A percentile compares a stretch with the other conserved stretches of the same genome.
Evolutionary conservation across 1,140 invertebrate genomes (phyloP).

Genomic region (Nymphalis io): DNA sequence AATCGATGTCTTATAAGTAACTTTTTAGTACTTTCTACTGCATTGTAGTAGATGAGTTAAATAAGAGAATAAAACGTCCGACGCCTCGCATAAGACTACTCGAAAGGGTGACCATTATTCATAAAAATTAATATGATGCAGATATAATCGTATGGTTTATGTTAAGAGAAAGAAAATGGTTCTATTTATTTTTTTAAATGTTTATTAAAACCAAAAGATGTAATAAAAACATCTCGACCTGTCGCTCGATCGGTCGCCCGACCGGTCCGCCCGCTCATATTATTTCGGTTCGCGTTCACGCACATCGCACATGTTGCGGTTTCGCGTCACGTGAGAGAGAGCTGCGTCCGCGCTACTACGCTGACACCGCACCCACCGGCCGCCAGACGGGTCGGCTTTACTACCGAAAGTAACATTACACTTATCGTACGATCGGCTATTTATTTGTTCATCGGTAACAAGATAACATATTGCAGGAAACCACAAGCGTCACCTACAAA

Average conservation of each 20-base stretch:
- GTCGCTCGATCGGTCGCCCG: neutral
- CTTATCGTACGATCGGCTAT: neutral
- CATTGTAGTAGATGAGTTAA: too few species aligned
- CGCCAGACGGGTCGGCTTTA: neutral
- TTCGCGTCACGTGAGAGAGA: slow-evolving; percentile 32
- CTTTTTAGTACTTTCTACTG: too few species aligned
- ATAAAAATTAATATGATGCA: too few species aligned
- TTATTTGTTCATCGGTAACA: neutral
- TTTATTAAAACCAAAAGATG: too few species aligned
- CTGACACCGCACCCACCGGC: slow-evolving; percentile 1
- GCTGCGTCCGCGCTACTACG: slow-evolving; percentile 1
- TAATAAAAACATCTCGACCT: neutral
- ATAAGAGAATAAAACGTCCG: too few species aligned
- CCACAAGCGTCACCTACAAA: neutral
- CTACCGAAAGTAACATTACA: neutral
- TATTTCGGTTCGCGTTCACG: slow-evolving; percentile 11
- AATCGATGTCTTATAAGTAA: too few species aligned
- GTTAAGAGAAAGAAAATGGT: too few species aligned
- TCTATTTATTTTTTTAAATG: too few species aligned
- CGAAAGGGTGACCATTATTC: too few species aligned
- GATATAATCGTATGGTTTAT: too few species aligned
- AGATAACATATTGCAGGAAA: neutral
- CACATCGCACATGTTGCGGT: slow-evolving; percentile 6
- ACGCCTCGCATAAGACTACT: too few species aligned
- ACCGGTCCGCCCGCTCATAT: slow-evolving; percentile 1